Evolutionary conservation across 2,888 invertebrate genomes (phyloP).

Genomic region (Synanthedon myopaeformis): DNA sequence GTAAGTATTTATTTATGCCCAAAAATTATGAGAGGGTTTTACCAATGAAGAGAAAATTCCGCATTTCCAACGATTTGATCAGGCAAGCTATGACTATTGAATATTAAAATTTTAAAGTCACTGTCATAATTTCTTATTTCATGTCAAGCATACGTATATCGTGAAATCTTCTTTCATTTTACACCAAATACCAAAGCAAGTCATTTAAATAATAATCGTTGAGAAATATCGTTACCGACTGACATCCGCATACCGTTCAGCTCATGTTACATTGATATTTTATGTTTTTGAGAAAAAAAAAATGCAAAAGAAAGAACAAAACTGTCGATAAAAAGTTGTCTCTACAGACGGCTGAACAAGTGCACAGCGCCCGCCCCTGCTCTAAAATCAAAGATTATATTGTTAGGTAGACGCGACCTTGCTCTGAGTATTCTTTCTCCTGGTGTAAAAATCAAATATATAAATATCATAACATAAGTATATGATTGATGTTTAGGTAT

Average conservation of each 20-base stretch:
- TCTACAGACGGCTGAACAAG: constrained; percentile 39
- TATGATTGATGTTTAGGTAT: too few species aligned
- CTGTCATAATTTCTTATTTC: too few species aligned
- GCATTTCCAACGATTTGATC: too few species aligned
- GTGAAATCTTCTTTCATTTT: constrained; percentile 2
- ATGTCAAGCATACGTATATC: too few species aligned
- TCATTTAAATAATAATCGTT: constrained; percentile 15
- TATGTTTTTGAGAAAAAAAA: constrained; percentile 24
- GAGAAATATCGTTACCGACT: constrained; percentile 14
- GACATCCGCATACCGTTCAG: constrained; percentile 59
- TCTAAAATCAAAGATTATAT: neutral
- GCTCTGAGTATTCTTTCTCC: neutral
- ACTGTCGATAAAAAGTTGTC: constrained; percentile 39
- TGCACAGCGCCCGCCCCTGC: constrained; percentile 18
- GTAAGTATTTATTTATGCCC: too few species aligned
- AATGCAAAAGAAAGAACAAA: neutral
- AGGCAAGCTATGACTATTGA: too few species aligned
- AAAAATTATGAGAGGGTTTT: too few species aligned
- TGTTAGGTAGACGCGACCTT: neutral
- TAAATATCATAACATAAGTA: too few species aligned
- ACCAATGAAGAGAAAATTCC: too few species aligned
- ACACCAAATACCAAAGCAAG: constrained; percentile 9
- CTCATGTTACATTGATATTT: constrained; percentile 56
- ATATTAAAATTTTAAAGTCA: too few species aligned
- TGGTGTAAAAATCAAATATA: too few species aligned